Conservation (phyloP, 1,140 invertebrate genomes). For the Drosophila navojoa region DNA sequence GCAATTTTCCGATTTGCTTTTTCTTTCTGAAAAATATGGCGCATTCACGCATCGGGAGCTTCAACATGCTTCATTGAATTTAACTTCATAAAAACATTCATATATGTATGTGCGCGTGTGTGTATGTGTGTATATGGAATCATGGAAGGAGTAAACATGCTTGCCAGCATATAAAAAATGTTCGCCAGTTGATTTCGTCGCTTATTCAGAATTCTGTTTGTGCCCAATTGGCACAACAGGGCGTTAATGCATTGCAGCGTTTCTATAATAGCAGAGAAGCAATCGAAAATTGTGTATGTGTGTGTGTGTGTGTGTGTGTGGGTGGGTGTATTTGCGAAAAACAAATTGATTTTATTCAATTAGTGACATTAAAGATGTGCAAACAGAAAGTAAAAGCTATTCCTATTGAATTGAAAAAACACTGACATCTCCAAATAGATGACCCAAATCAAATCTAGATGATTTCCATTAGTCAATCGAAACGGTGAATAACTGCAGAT, state of each 20-base stretch:
- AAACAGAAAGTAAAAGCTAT: constrained; percentile 1
- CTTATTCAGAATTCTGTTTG: constrained; percentile 45
- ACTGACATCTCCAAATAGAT: neutral
- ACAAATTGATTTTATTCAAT: constrained; percentile 24
- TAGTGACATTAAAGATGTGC: constrained; percentile 12
- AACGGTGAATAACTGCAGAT: neutral
- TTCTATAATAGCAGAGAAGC: constrained; percentile 37
- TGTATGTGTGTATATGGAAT: constrained; percentile 15
- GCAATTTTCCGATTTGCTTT: constrained; percentile 18
- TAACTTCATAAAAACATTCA: constrained; percentile 44
- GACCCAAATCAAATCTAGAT: constrained; percentile 12
- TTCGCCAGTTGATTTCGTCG: constrained; percentile 48
- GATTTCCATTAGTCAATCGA: constrained; percentile 5
- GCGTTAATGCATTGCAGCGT: constrained; percentile 61
- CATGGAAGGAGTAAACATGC: constrained; percentile 12
- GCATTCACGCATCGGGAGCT: constrained; percentile 71
- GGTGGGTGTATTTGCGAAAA: neutral
- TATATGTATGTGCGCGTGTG: neutral
- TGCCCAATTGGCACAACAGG: constrained; percentile 53
- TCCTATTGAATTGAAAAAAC: constrained; percentile 2
- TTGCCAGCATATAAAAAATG: constrained; percentile 25
- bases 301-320: constrained; percentile 2
- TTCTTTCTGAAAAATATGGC: constrained; percentile 34
- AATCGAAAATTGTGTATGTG: constrained; percentile 32
- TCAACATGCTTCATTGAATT: constrained; percentile 76